Percentiles rank a stretch among this genome's conserved stretches.
Conservation (phyloP, 2,797 vertebrate species). For the Decapterus maruadsi region DNA sequence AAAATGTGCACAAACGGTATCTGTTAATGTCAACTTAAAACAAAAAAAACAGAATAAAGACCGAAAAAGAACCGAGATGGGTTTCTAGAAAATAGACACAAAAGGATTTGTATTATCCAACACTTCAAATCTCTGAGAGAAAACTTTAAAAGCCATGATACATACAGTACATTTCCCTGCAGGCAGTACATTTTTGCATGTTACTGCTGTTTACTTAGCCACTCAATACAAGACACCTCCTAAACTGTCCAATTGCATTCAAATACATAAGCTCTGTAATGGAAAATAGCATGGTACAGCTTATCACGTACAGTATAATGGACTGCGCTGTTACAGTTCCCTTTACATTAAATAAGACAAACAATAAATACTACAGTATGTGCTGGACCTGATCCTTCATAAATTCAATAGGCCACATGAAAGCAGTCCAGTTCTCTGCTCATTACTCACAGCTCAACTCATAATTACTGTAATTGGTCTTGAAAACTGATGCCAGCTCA, state of each 20-base stretch:
- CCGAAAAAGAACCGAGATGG: background rate
- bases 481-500: conserved; percentile 59
- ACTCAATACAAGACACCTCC: conserved; percentile 2
- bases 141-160: no score
- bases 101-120: background rate
- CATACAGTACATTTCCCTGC: background rate
- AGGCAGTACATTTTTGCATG: background rate
- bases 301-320: background rate
- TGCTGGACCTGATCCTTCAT: background rate
- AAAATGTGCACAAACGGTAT: background rate
- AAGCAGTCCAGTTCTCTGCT: conserved; percentile 36
- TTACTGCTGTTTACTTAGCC: background rate
- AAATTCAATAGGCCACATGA: conserved; percentile 20
- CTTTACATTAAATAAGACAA: background rate
- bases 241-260: background rate
- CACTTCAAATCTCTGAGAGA: background rate
- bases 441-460: conserved; percentile 51
- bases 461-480: conserved; percentile 66
- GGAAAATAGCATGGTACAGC: background rate
- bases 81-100: background rate
- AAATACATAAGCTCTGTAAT: background rate
- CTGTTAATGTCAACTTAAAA: background rate
- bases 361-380: background rate
- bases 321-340: background rate
- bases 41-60: no score